phyloP scores from a whole-genome alignment of 2,797 vertebrate genomes.

The Balearica regulorum region DNA sequence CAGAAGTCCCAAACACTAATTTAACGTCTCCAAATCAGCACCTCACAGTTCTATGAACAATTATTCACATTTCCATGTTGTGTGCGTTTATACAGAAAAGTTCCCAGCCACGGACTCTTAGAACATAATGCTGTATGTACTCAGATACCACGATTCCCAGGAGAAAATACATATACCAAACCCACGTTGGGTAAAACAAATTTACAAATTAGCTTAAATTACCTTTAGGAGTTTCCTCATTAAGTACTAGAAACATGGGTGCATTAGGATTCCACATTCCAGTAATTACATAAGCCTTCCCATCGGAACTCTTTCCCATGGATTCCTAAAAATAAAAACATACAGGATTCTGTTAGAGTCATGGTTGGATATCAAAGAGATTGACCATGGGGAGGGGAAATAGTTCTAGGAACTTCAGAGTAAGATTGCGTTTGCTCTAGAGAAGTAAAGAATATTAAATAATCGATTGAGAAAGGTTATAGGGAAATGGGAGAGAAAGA shows the following conservation, averaged over 20 bases:
- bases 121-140: neutral
- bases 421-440: neutral
- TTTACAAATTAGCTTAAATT: neutral
- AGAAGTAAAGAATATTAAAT: neutral
- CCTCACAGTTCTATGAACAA: neutral
- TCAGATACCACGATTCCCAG: neutral
- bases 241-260: constrained; percentile 86
- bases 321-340: constrained; percentile 81
- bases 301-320: constrained; percentile 93
- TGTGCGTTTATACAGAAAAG: neutral
- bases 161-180: neutral
- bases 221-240: constrained; percentile 99
- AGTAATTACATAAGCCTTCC: constrained; percentile 92
- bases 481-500: neutral
- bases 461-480: neutral
- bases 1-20: neutral
- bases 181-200: neutral
- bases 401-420: neutral
- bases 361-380: neutral
- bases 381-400: neutral
- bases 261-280: constrained; percentile 94
- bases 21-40: neutral
- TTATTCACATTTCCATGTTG: neutral
- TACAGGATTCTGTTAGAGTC: neutral
- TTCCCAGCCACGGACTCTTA: neutral